Evolutionary conservation across 1,140 invertebrate species (phyloP).

Genomic region (Spodoptera litura): DNA sequence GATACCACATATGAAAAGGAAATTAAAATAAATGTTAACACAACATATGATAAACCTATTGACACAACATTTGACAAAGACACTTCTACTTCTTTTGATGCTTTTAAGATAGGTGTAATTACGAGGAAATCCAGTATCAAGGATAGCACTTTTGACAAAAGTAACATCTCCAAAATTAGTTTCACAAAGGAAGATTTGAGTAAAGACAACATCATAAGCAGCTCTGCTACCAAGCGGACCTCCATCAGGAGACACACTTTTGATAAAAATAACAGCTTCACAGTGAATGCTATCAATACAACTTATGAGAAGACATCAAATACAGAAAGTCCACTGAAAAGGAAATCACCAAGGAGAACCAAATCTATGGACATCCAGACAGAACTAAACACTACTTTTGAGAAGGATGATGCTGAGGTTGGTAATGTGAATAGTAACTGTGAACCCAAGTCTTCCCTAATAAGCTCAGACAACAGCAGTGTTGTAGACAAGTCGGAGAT

Average conservation of each 20-base stretch:
- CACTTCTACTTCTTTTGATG: constrained; percentile 53
- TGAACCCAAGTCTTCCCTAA: constrained; percentile 59
- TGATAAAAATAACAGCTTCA: background rate
- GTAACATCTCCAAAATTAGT: constrained; percentile 26
- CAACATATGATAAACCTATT: constrained; percentile 52
- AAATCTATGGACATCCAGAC: background rate
- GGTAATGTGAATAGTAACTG: background rate
- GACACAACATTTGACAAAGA: constrained; percentile 56
- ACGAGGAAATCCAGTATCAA: constrained; percentile 46
- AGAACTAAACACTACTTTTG: constrained; percentile 31
- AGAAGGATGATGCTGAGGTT: background rate
- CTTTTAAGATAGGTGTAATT: constrained; percentile 24
- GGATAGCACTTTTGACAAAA: constrained; percentile 17
- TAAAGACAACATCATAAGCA: constrained; percentile 5
- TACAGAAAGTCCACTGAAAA: constrained; percentile 5
- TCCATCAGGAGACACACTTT: background rate
- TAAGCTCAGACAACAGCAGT: constrained; percentile 65
- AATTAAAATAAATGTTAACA: constrained; percentile 35
- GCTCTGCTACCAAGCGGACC: constrained; percentile 22
- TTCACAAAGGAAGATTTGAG: constrained; percentile 12
- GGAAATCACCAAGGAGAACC: constrained; percentile 19
- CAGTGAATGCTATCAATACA: background rate
- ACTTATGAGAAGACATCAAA: constrained; percentile 17
- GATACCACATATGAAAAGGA: constrained; percentile 31
- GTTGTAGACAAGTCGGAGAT: constrained; percentile 62